phyloP scores from a whole-genome alignment of 2,888 invertebrate species.

The Cyrtodaria siliqua region DNA sequence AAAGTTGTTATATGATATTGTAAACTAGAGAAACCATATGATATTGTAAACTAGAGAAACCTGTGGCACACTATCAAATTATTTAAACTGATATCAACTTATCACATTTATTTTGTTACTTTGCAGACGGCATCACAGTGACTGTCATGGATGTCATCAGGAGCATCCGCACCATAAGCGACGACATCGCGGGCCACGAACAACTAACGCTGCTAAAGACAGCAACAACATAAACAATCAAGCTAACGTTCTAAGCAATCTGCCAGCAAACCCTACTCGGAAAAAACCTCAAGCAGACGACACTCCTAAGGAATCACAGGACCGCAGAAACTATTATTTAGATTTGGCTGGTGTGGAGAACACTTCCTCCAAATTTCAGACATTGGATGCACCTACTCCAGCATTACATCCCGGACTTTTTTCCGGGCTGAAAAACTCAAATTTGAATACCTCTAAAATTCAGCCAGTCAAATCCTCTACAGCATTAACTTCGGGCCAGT shows the following conservation, averaged over 20 bases:
- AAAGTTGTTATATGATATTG: too few relatives aligned
- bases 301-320: conserved; percentile 76
- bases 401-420: conserved; percentile 52
- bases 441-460: conserved; percentile 51
- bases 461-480: conserved; percentile 60
- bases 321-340: conserved; percentile 84
- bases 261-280: conserved; percentile 32
- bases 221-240: conserved; percentile 41
- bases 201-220: conserved; percentile 51
- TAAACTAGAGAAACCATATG: too few relatives aligned
- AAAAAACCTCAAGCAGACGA: conserved; percentile 56
- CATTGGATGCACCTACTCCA: conserved; percentile 41
- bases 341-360: conserved; percentile 86
- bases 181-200: conserved; percentile 66
- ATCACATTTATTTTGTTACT: too few relatives aligned
- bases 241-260: too few relatives aligned
- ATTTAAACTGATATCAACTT: too few relatives aligned
- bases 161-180: conserved; percentile 76
- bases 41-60: too few relatives aligned
- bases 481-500: conserved; percentile 68
- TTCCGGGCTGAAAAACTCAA: conserved; percentile 61
- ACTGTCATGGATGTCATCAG: conserved; percentile 68
- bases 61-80: too few relatives aligned
- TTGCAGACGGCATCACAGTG: conserved; percentile 82
- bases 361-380: conserved; percentile 75